Evolutionary conservation across 2,888 invertebrate genomes (phyloP).

Genomic region (Aradus depressus): DNA sequence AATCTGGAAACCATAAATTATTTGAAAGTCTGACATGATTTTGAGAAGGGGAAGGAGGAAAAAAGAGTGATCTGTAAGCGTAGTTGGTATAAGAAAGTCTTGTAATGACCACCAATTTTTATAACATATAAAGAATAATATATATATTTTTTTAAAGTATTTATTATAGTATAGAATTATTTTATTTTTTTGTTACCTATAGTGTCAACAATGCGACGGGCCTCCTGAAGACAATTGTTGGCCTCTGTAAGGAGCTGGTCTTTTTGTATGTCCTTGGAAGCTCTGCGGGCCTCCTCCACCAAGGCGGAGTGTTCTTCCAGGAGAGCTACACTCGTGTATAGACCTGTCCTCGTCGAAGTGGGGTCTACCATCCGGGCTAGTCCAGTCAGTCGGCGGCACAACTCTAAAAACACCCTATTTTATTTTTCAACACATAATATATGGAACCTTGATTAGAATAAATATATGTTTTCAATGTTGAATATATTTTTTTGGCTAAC

Average conservation of each 20-base stretch:
- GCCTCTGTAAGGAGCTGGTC: slow-evolving; percentile 16
- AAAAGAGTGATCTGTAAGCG: no score
- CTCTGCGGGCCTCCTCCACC: slow-evolving; percentile 30
- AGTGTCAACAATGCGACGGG: no score
- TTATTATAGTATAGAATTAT: no score
- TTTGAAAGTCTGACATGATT: no score
- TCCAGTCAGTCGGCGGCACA: slow-evolving; percentile 35
- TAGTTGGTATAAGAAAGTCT: no score
- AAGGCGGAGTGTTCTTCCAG: slow-evolving; percentile 48
- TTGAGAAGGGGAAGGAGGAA: no score
- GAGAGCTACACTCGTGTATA: slow-evolving; percentile 66
- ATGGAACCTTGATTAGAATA: background rate
- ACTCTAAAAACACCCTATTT: slow-evolving; percentile 35
- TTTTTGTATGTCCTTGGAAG: slow-evolving; percentile 6
- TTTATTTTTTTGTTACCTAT: no score
- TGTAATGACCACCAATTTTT: no score
- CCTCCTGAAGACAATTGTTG: slow-evolving; percentile 13
- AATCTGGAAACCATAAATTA: no score
- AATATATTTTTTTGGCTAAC: background rate
- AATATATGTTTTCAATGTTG: background rate
- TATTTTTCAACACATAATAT: background rate
- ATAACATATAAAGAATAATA: no score
- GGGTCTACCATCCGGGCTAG: slow-evolving; percentile 36
- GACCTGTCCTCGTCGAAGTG: slow-evolving; percentile 42
- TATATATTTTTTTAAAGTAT: no score